These are phyloP conservation scores for Aurelia aurita DNA, from an alignment of 30 jellyfish, hydroid and myxozoan species.

Conservation along the genomic window DNA sequence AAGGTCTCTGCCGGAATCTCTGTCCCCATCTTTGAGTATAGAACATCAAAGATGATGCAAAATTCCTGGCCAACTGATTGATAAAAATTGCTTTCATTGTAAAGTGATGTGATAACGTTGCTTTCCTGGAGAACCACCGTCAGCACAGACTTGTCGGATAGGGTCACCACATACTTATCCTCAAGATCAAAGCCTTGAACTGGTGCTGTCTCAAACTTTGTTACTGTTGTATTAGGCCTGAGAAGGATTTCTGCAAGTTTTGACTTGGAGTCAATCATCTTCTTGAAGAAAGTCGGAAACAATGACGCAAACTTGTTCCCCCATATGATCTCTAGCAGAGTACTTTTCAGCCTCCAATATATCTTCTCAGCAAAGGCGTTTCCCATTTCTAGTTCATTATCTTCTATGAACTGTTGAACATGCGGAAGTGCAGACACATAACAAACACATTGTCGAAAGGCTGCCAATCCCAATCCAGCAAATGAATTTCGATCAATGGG, in stretches of 20 bases:
- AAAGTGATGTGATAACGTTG: conserved; percentile 20
- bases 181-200: background rate
- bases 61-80: conserved; percentile 14
- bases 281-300: conserved; percentile 25
- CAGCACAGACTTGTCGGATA: background rate
- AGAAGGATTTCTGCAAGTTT: background rate
- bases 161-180: conserved; percentile 14
- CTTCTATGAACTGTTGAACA: background rate
- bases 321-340: conserved; percentile 28
- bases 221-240: background rate
- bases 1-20: conserved; percentile 30
- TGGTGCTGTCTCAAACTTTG: conserved; percentile 15
- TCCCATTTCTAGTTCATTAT: conserved; percentile 1
- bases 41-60: conserved; percentile 39
- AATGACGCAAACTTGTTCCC: conserved; percentile 14
- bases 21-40: conserved; percentile 36
- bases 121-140: conserved; percentile 29
- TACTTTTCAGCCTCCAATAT: background rate
- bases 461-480: conserved; percentile 15
- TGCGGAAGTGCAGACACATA: background rate
- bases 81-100: conserved; percentile 5
- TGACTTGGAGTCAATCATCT: background rate
- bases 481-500: conserved; percentile 6
- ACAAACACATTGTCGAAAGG: background rate
- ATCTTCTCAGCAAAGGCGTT: background rate